phyloP scores from a whole-genome alignment of 2,113 vertebrate species.

The Mesoclemmys tuberculata region DNA sequence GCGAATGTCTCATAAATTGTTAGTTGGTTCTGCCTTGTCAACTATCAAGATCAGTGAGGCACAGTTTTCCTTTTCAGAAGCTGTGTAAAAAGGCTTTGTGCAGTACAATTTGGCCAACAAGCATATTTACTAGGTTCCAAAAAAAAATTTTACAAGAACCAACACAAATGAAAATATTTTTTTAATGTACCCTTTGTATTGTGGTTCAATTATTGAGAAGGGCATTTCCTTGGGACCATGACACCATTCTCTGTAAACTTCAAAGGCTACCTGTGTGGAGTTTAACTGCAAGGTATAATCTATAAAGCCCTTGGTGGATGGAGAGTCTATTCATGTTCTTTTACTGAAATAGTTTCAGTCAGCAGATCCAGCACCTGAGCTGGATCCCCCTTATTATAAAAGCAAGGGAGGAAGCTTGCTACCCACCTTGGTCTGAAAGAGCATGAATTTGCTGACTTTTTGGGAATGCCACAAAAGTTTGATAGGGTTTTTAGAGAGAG shows the following conservation, averaged over 20 bases:
- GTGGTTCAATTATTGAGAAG: neutral
- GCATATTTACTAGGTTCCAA: neutral
- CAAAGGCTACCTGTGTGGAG: neutral
- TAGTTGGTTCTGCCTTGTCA: neutral
- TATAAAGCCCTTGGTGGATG: neutral
- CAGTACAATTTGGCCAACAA: neutral
- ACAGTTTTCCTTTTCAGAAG: neutral
- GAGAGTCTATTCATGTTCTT: neutral
- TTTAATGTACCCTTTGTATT: neutral
- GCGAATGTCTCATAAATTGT: neutral
- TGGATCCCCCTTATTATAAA: neutral
- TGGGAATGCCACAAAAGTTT: neutral
- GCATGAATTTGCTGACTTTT: neutral
- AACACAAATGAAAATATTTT: neutral
- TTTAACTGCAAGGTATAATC: neutral
- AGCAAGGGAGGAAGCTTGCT: neutral
- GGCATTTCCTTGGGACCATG: neutral
- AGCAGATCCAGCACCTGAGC: neutral
- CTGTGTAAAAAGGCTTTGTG: neutral
- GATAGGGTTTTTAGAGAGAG: accelerated
- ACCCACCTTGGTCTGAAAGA: neutral
- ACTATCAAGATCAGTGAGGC: neutral
- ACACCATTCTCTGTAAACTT: neutral
- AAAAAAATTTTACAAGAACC: neutral
- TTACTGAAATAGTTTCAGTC: neutral